Conservation (phyloP, 2,113 vertebrate genomes). For the Neodontobutis hainanensis region DNA sequence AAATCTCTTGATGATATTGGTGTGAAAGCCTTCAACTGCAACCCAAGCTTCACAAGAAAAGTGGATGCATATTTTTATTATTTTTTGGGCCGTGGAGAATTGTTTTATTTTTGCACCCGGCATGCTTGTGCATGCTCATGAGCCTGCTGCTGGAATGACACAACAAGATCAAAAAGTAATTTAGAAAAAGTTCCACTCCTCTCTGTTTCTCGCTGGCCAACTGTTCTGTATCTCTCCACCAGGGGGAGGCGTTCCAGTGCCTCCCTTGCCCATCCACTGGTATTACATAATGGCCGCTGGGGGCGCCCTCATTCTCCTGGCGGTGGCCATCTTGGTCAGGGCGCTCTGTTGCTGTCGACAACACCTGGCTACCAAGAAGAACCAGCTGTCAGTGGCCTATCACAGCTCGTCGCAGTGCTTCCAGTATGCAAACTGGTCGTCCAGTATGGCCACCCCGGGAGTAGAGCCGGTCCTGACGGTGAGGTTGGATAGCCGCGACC, state of each 20-base stretch:
- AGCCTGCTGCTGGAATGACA: constrained; percentile 60
- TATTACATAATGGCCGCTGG: constrained; percentile 99
- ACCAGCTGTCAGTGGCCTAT: constrained; percentile 97
- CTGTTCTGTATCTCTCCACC: constrained; percentile 97
- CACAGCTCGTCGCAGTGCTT: constrained; percentile 97
- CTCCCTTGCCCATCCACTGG: constrained; percentile 98
- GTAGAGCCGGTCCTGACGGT: constrained; percentile 96
- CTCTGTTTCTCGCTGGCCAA: constrained; percentile 84
- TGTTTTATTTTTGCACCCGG: constrained; percentile 62
- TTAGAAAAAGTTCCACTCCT: constrained; percentile 54
- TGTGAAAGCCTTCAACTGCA: constrained; percentile 72
- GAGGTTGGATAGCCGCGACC: constrained; percentile 84
- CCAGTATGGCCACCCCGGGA: constrained; percentile 81
- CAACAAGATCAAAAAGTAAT: constrained; percentile 34
- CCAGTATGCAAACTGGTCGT: constrained; percentile 90
- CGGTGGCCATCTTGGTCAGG: constrained; percentile 92
- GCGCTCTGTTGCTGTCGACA: constrained; percentile 96
- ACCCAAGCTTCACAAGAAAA: constrained; percentile 46
- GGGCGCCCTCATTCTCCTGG: constrained; percentile 94
- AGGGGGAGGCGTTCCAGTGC: constrained; percentile 96
- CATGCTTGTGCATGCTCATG: constrained; percentile 76
- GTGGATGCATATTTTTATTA: constrained; percentile 58
- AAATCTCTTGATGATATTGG: constrained; percentile 67
- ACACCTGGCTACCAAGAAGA: constrained; percentile 99
- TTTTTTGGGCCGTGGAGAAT: constrained; percentile 60